Conservation (phyloP, 2,113 vertebrate species). For the Siniperca knerii region DNA sequence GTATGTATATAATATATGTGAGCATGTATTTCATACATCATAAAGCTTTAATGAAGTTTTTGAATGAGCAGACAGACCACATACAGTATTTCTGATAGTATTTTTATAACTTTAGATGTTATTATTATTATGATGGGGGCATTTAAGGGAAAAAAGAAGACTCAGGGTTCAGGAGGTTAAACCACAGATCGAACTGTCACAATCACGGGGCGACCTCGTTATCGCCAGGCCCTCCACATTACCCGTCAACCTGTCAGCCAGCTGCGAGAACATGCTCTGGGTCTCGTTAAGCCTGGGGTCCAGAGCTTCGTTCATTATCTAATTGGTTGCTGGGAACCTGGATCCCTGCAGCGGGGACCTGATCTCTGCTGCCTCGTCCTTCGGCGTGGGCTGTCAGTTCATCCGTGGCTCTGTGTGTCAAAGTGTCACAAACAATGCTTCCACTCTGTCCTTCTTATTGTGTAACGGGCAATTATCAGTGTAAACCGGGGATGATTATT, state of each 20-base stretch:
- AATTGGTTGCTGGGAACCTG: conserved; percentile 63
- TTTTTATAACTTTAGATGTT: conserved; percentile 1
- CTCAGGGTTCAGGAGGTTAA: conserved; percentile 54
- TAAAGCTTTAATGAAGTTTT: not conserved
- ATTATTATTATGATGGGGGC: not conserved
- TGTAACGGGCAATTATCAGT: conserved; percentile 75
- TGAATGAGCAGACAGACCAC: not conserved
- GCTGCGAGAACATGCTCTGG: conserved; percentile 47
- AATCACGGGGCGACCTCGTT: conserved; percentile 57
- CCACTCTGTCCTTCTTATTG: conserved; percentile 52
- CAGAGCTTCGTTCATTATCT: conserved; percentile 61
- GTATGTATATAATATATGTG: not conserved
- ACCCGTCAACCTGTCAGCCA: conserved; percentile 47
- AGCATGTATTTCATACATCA: not conserved
- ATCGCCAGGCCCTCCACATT: conserved; percentile 46
- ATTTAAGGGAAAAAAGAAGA: not conserved
- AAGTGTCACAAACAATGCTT: conserved; percentile 73
- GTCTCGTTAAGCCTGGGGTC: conserved; percentile 59
- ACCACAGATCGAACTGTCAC: conserved; percentile 29
- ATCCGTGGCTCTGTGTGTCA: conserved; percentile 46
- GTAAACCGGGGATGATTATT: conserved; percentile 65
- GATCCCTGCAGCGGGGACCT: conserved; percentile 55
- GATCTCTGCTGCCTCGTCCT: conserved; percentile 53
- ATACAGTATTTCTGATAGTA: not conserved
- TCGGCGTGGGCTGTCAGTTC: conserved; percentile 56